Conservation (phyloP, 2,113 vertebrate genomes). For the Neotragus moschatus region DNA sequence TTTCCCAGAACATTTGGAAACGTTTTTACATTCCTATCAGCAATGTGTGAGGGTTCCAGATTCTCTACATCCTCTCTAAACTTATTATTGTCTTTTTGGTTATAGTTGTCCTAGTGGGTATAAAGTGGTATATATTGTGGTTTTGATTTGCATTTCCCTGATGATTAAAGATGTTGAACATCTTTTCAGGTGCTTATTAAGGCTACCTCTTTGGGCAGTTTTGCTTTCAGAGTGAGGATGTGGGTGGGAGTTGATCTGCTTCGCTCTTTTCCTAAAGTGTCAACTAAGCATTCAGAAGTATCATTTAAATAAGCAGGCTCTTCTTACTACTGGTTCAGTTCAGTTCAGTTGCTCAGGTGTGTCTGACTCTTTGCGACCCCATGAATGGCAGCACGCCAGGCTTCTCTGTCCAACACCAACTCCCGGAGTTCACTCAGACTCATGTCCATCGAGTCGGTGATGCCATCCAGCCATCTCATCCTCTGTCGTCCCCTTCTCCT, state of each 20-base stretch:
- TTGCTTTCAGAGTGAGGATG: not conserved
- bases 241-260: not conserved
- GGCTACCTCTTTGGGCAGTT: not conserved
- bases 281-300: not conserved
- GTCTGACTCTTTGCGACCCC: too few species aligned
- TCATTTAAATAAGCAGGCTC: not conserved
- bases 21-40: not conserved
- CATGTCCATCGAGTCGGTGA: too few species aligned
- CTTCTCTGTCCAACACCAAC: too few species aligned
- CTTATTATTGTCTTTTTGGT: not conserved
- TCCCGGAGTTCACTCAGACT: too few species aligned
- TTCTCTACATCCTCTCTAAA: not conserved
- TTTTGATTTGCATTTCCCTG: conserved; percentile 16
- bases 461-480: too few species aligned
- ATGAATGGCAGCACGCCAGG: too few species aligned
- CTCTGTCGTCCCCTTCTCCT: too few species aligned
- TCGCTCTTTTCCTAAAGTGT: not conserved
- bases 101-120: not conserved
- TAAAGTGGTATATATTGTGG: not conserved
- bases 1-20: not conserved
- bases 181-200: not conserved
- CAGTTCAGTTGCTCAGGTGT: too few species aligned
- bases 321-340: not conserved
- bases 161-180: not conserved
- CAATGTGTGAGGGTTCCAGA: not conserved